Base-by-base conservation (phyloP, 2,113 vertebrate genomes). In the Nanorana parkeri region DNA sequence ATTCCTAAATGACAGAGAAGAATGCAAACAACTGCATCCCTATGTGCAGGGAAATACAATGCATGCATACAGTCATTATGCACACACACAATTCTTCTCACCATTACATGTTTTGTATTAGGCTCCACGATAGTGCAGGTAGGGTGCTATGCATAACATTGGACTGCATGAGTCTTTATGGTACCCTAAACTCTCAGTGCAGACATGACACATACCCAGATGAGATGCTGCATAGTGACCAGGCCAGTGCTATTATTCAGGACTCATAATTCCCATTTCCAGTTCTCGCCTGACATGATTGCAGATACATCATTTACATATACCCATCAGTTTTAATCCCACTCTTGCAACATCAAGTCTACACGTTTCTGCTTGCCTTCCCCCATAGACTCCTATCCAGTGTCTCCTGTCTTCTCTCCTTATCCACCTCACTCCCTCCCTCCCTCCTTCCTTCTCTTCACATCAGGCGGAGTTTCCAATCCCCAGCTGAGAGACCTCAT, bases 391-490 rank as follows among this genome's bases (percentile, higher is more conserved):
- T 77, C 61, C 29, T 47, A 67, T 61, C 75, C 74, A 63, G 54
- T 79, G 24, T 67, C 68, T 63, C 26, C 76, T 55, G 65, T 79
- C 74, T 54, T 83, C 21, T 85, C 80, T 84, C 66, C 68, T 2
- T 55, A n/a, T 64, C 76, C 67, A 69, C 56, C 74, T 17, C 79
- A 77, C 47, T 10, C 81, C 77, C 36, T 79, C 81, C 77, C 36
- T 79, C 83, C 41, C 74, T 63, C 82, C 78, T 67, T 20, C 65
- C 60, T 71, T 52, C 29, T 60, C 73, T 75, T n/a, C 47, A 66
- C 80, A 75, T 78, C 84, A 83, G 84, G 82, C 76, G 83, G 83
- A 79, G 83, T 83, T 77, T 83, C 74, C 83, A 80, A 77, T 83
- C 72, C 75, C 82, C 84, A 61, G 29, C 78, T 69, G 86, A 84